Conservation (phyloP, 2,888 invertebrate genomes). For the Thera britannica region DNA sequence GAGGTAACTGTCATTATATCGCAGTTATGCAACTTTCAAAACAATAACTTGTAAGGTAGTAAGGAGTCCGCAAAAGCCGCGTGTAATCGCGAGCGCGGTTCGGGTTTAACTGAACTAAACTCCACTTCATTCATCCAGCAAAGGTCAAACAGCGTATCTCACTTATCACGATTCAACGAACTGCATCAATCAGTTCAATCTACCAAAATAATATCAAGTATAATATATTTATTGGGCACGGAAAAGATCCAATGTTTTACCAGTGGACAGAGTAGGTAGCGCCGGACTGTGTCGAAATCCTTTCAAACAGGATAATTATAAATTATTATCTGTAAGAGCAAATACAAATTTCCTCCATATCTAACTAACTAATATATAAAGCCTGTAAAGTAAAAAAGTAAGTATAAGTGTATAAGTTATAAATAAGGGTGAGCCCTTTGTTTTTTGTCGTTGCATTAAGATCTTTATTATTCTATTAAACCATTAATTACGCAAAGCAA, state of each 20-base stretch:
- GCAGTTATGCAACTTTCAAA: slow-evolving; percentile 1
- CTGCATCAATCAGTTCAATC: slow-evolving; percentile 21
- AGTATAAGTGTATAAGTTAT: too few species aligned
- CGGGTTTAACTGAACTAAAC: slow-evolving; percentile 51
- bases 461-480: too few species aligned
- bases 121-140: slow-evolving; percentile 16
- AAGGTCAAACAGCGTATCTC: slow-evolving; percentile 30
- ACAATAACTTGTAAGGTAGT: slow-evolving; percentile 15
- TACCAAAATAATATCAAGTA: too few species aligned
- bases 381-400: not conserved
- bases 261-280: too few species aligned
- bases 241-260: too few species aligned
- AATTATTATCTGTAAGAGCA: slow-evolving; percentile 13
- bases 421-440: too few species aligned
- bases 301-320: slow-evolving; percentile 17
- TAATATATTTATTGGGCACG: too few species aligned
- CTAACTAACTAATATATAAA: not conserved
- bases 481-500: too few species aligned
- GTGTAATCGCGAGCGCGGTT: slow-evolving; percentile 46
- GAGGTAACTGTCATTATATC: not conserved
- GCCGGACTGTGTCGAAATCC: not conserved
- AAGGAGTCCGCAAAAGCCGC: slow-evolving; percentile 27
- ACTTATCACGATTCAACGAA: slow-evolving; percentile 28
- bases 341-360: not conserved
- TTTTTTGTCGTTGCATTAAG: too few species aligned